These are phyloP conservation scores for Mythimna lalbum DNA, from an alignment of 2,888 invertebrate species.

Conservation along the genomic window DNA sequence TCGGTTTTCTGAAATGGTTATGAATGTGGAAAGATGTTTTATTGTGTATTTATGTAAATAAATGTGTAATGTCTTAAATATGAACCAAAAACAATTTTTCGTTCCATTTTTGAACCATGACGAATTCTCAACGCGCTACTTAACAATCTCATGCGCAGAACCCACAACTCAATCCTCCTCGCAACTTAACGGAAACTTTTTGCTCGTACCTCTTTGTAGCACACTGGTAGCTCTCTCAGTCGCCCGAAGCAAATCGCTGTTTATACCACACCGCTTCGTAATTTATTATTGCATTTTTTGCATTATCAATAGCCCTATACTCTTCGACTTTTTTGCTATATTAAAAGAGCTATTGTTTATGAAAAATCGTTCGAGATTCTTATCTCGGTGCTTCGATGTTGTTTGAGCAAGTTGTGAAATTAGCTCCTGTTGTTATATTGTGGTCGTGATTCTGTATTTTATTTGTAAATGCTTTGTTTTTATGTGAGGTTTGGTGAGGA, in stretches of 20 bases:
- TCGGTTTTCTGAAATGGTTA: too few relatives aligned
- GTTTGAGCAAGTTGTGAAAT: slow-evolving; percentile 66
- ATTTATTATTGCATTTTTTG: slow-evolving; percentile 91
- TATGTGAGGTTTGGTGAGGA: slow-evolving; percentile 12
- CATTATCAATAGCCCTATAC: slow-evolving; percentile 89
- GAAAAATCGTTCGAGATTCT: slow-evolving; percentile 86
- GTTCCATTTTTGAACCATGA: too few relatives aligned
- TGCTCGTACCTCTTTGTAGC: slow-evolving; percentile 71
- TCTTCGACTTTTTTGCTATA: slow-evolving; percentile 86
- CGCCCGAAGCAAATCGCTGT: slow-evolving; percentile 89
- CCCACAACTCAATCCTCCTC: slow-evolving; percentile 16
- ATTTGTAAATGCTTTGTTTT: slow-evolving; percentile 41
- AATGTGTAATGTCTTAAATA: too few relatives aligned
- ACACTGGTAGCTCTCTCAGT: slow-evolving; percentile 87
- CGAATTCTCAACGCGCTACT: background rate
- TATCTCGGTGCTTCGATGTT: slow-evolving; percentile 78
- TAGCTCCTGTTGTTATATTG: slow-evolving; percentile 59
- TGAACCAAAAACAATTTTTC: too few relatives aligned
- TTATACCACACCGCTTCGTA: slow-evolving; percentile 88
- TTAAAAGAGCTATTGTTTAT: slow-evolving; percentile 90
- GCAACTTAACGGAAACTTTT: slow-evolving; percentile 63
- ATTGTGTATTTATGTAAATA: too few relatives aligned
- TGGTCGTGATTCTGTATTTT: slow-evolving; percentile 41
- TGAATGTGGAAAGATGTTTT: too few relatives aligned
- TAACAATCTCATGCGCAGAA: slow-evolving; percentile 45